Base-by-base conservation (phyloP, 2,113 vertebrate species). In the Suncus etruscus region DNA sequence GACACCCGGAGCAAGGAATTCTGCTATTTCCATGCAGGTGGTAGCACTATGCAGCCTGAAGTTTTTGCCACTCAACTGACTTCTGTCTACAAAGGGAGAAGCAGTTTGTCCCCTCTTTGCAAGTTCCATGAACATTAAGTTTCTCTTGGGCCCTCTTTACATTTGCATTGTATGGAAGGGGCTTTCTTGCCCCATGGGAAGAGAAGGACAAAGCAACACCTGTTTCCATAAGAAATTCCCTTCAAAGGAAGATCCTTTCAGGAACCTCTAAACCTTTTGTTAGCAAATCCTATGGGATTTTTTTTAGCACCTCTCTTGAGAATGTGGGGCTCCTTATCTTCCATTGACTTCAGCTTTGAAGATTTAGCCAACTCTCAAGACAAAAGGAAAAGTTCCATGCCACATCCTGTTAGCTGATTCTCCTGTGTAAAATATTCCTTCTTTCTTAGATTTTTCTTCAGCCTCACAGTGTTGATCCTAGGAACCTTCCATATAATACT, bases 361-460 rank as follows among this genome's bases (percentile, higher is more conserved):
- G 87, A 24, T 75, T 39, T 32, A 27, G 69, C 22, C 11, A 61
- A 83, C 79, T 87, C 81, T 66, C 72, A 61, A 80, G 87, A 81
- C 25, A 39, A 92, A n/a, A 90, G 73, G 91, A 74, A 54, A 75
- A 27, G 7, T 51, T 76, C 48, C n/a, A 25, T 32, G 66, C 39
- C 48, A 80, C 68, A 83, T 90, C 91, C 72, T 54, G 61, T 73
- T 79, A 61, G 82, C 72, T 86, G 16, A 18, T 82, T 31, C 47
- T 83, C 75, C 84, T 74, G 45, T 82, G 80, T 79, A 85, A 87
- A 88, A 79, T 51, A 74, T 24, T 85, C 58, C 27, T 88, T 81
- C 75, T 78, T 81, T 47, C 81, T 68, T 63, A 72, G 65, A 61
- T 70, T 50, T 48, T 14, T 50, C 51, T 75, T 72, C 2, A 7